Conservation (phyloP, 2,888 invertebrate species). For the Spisula solida region DNA sequence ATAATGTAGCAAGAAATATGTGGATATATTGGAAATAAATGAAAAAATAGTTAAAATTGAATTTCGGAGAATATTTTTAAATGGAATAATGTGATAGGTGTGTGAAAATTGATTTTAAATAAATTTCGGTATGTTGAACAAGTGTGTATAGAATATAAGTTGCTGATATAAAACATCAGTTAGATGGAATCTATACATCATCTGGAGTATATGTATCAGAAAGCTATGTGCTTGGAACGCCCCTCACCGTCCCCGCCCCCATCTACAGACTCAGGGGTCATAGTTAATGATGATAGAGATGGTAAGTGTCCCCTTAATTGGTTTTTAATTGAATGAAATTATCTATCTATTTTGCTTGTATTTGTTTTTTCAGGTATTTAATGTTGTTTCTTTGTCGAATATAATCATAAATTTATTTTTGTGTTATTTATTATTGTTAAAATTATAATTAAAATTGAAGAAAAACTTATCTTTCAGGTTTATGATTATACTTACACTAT, state of each 20-base stretch:
- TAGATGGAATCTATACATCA: conserved; percentile 66
- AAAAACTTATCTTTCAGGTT: no score
- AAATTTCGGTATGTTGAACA: neutral
- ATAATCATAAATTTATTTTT: no score
- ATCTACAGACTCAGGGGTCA: conserved; percentile 62
- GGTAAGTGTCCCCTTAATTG: conserved; percentile 39
- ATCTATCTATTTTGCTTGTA: neutral
- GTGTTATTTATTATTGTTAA: no score
- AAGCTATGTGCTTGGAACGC: conserved; percentile 53
- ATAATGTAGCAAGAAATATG: neutral
- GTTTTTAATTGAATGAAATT: neutral
- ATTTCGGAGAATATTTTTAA: neutral
- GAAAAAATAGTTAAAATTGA: neutral
- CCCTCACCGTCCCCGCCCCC: conserved; percentile 55
- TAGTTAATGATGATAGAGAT: conserved; percentile 56
- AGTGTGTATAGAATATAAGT: neutral
- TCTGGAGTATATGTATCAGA: conserved; percentile 66
- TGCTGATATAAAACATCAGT: neutral
- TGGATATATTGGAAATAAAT: neutral
- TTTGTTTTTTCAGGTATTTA: neutral
- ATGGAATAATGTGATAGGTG: neutral
- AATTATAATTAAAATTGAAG: no score
- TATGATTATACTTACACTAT: no score
- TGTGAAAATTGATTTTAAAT: neutral
- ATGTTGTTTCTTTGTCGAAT: no score